These are phyloP conservation scores for Manis pentadactyla DNA, from an alignment of 2,797 vertebrate genomes.

Conservation along the genomic window DNA sequence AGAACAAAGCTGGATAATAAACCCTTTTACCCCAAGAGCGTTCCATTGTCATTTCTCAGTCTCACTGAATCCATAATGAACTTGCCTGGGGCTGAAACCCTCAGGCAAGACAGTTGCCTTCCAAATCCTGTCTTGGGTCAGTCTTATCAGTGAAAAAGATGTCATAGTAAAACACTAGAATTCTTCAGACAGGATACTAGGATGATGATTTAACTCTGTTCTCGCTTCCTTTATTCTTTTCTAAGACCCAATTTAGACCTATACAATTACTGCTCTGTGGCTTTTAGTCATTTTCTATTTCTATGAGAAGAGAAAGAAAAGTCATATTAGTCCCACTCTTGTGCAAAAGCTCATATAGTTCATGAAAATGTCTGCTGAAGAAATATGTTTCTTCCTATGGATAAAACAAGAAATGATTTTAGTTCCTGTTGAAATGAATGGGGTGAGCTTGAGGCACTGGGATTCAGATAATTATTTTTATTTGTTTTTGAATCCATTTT, in stretches of 20 bases:
- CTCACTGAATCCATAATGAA: too few relatives aligned
- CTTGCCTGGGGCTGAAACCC: too few relatives aligned
- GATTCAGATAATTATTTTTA: constrained; percentile 69
- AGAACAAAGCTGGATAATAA: too few relatives aligned
- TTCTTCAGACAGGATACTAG: not conserved
- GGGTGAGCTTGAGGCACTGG: constrained; percentile 41
- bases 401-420: constrained; percentile 61
- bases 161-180: not conserved
- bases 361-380: constrained; percentile 65
- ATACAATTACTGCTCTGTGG: not conserved
- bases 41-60: too few relatives aligned
- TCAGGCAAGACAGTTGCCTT: not conserved
- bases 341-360: constrained; percentile 19
- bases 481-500: constrained; percentile 68
- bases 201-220: not conserved
- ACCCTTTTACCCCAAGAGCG: too few relatives aligned
- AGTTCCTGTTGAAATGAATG: constrained; percentile 27
- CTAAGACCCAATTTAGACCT: not conserved
- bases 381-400: constrained; percentile 43
- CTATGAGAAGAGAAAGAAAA: constrained; percentile 42
- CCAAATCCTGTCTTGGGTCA: not conserved
- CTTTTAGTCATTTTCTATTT: constrained; percentile 28
- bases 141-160: not conserved
- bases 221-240: constrained; percentile 52
- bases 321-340: not conserved